Base-by-base conservation (phyloP, 1,140 invertebrate species). In the Drosophila neocordata region DNA sequence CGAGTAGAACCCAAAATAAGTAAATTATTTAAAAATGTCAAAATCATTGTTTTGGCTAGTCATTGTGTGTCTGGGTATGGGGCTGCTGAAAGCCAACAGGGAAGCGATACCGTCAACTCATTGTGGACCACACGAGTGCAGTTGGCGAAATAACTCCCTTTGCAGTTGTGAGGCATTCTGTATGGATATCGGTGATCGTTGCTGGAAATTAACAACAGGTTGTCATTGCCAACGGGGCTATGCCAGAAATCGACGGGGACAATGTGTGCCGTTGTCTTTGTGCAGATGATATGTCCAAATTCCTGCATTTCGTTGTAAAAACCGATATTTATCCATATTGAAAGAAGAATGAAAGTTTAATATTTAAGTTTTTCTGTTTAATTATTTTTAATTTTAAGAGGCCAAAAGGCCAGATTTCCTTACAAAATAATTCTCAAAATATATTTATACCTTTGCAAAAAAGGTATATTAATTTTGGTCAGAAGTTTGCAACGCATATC, bases 161-260 rank as follows among this genome's bases (percentile, higher is more conserved):
- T 71, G 69, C 37, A 34, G 63, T 0, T 71, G 69, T 35, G 69
- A 71, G 56, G 37, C 69, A 57, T 71, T 66, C 12, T 71, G 69
- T 58, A 20, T 38, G 61, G 55, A 65, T 34, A 44, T 27, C 4
- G 38, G 27, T 8, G 31, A 44, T 7, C 64, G 69, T 9, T 71
- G 69, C 64, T 66, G 63, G 69, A 65, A 71, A 35, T 27, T 27
- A 4, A 63, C 64, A 9, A 56, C 64, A 11, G 69, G 69, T 8
- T 71, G 69, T 15, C 69, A 71, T 12, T 71, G 69, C 24, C 56
- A 64, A 3, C 31, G 69, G 4, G 69, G 69, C n/a, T 71, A 66
- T 44, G 69, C 69, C 20, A 64, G 69, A 4, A 35, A 61, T 31
- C 11, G 18, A 20, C 24, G n/a, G 0, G 64, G 64, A 8, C 13